Conservation (phyloP, 2,113 vertebrate genomes). For the Chunga burmeisteri region DNA sequence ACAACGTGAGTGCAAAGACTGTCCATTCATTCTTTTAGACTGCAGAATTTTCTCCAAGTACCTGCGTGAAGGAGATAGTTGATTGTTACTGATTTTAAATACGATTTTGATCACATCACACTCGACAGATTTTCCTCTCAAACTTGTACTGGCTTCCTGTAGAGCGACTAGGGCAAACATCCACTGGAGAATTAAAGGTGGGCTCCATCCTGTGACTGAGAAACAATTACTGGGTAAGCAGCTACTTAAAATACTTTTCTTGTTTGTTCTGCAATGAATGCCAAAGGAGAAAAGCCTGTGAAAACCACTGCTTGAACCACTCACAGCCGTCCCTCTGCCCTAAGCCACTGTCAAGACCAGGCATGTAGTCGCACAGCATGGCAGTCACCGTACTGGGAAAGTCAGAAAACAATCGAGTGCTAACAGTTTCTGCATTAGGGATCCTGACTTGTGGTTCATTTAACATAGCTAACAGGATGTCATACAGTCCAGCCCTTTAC, state of each 20-base stretch:
- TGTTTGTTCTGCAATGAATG: neutral
- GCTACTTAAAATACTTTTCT: neutral
- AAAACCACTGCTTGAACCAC: neutral
- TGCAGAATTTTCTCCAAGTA: neutral
- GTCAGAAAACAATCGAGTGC: neutral
- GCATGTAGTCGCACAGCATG: accelerated
- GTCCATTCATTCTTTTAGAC: neutral
- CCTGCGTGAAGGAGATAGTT: neutral
- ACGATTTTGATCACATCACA: neutral
- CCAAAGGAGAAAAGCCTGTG: neutral
- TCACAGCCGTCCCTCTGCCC: neutral
- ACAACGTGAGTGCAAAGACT: accelerated
- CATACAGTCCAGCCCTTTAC: neutral
- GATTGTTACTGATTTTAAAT: neutral
- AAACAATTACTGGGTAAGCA: neutral
- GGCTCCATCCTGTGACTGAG: neutral
- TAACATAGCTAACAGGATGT: neutral
- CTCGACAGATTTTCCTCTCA: neutral
- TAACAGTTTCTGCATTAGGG: neutral
- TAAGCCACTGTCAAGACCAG: neutral
- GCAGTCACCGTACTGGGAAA: neutral
- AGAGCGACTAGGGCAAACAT: neutral
- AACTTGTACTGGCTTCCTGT: neutral
- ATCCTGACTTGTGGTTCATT: neutral
- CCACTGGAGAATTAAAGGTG: neutral